Conservation (phyloP, 2,113 vertebrate species). For the Eublepharis macularius region DNA sequence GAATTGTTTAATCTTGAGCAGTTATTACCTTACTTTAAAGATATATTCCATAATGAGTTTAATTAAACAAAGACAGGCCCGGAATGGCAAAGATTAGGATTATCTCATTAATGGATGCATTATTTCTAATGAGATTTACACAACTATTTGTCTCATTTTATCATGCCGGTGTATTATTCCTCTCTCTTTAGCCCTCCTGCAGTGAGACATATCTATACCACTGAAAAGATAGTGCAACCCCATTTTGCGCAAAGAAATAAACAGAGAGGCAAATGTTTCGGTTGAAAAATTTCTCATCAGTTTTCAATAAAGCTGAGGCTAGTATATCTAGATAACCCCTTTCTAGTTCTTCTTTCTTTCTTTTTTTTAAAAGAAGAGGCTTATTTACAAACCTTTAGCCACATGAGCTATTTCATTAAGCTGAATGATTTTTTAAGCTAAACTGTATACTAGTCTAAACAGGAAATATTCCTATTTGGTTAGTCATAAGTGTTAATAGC, state of each 20-base stretch:
- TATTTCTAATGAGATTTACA: conserved; percentile 42
- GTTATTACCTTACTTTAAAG: conserved; percentile 26
- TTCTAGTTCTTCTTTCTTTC: not conserved
- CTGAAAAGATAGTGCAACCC: not conserved
- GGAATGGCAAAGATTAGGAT: conserved; percentile 38
- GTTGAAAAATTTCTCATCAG: not conserved
- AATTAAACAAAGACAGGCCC: conserved; percentile 42
- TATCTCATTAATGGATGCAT: conserved; percentile 38
- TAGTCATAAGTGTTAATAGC: not conserved
- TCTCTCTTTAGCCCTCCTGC: not conserved
- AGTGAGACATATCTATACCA: not conserved
- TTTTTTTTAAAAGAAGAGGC: not conserved
- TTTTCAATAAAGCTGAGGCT: not conserved
- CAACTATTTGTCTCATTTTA: conserved; percentile 43
- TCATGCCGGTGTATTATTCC: not conserved
- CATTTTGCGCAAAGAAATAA: conserved; percentile 27
- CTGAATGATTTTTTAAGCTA: not conserved
- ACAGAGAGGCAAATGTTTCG: conserved; percentile 10
- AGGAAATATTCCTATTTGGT: not conserved
- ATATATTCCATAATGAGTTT: conserved; percentile 27
- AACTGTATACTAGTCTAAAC: not conserved
- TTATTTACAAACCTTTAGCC: not conserved
- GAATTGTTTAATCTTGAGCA: conserved; percentile 15
- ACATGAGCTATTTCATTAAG: not conserved
- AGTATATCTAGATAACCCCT: not conserved